phyloP scores from a whole-genome alignment of 2,888 invertebrate species.

The Ephialtes manifestator region DNA sequence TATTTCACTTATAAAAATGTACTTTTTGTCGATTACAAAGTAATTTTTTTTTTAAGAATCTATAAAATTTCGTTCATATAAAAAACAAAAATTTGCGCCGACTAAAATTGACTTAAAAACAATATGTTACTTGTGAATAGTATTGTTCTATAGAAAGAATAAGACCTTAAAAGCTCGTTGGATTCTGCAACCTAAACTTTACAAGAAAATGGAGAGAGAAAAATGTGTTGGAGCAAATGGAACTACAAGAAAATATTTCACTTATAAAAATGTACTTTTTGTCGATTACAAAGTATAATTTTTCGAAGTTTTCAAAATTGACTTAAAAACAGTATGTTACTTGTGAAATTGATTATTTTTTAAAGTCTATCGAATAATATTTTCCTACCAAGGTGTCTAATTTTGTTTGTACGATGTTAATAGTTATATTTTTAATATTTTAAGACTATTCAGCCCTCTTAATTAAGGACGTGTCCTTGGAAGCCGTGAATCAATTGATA shows the following conservation, averaged over 20 bases:
- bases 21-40: no score
- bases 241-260: not conserved
- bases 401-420: not conserved
- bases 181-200: no score
- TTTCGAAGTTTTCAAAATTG: no score
- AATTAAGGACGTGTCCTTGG: not conserved
- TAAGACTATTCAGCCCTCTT: not conserved
- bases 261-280: not conserved
- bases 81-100: no score
- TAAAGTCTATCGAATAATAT: not conserved
- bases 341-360: not conserved
- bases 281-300: not conserved
- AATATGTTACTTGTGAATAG: no score
- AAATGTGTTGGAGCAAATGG: not conserved
- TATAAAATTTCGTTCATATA: no score
- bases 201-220: not conserved
- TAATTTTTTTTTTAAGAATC: not conserved
- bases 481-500: not conserved
- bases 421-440: not conserved
- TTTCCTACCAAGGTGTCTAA: not conserved
- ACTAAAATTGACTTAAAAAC: no score
- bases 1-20: not conserved
- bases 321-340: no score
- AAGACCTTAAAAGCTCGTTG: not conserved
- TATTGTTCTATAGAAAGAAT: not conserved